Evolutionary conservation across 1,140 invertebrate species (phyloP).

Genomic region (Drosophila orena): DNA sequence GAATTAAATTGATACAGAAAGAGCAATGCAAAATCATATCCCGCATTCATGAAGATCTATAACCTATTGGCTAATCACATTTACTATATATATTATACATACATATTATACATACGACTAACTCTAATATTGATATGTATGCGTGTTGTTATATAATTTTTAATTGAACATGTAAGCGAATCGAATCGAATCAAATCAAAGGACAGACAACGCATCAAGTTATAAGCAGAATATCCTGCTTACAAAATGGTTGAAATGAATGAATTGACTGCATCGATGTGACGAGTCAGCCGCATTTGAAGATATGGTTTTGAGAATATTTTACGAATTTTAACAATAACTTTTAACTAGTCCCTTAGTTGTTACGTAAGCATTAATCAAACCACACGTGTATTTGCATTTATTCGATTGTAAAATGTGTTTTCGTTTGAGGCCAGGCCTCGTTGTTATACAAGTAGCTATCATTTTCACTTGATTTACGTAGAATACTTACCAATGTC

Average conservation of each 20-base stretch:
- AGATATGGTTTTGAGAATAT: slow-evolving; percentile 34
- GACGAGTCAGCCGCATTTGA: slow-evolving; percentile 29
- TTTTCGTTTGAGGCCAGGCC: slow-evolving; percentile 68
- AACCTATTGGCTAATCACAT: slow-evolving; percentile 71
- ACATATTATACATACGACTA: slow-evolving; percentile 52
- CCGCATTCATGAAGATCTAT: slow-evolving; percentile 52
- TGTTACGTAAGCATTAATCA: slow-evolving; percentile 42
- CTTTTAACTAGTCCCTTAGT: slow-evolving; percentile 71
- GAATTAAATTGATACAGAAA: slow-evolving; percentile 23
- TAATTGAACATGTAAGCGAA: slow-evolving; percentile 64
- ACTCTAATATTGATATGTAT: slow-evolving; percentile 54
- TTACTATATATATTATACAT: slow-evolving; percentile 59
- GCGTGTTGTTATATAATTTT: slow-evolving; percentile 80
- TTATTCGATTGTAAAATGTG: slow-evolving; percentile 41
- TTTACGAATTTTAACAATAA: slow-evolving; percentile 43
- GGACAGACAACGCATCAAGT: slow-evolving; percentile 72
- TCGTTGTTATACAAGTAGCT: slow-evolving; percentile 48
- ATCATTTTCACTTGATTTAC: slow-evolving; percentile 39
- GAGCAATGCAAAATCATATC: slow-evolving; percentile 76
- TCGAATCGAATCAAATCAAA: slow-evolving; percentile 74
- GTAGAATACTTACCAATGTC: slow-evolving; percentile 1
- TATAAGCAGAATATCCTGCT: slow-evolving; percentile 69
- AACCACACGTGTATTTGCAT: slow-evolving; percentile 20
- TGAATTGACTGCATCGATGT: slow-evolving; percentile 24
- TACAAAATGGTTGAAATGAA: slow-evolving; percentile 62